These are phyloP conservation scores for Agrochola litura DNA, from an alignment of 2,888 invertebrate species.

Conservation along the genomic window DNA sequence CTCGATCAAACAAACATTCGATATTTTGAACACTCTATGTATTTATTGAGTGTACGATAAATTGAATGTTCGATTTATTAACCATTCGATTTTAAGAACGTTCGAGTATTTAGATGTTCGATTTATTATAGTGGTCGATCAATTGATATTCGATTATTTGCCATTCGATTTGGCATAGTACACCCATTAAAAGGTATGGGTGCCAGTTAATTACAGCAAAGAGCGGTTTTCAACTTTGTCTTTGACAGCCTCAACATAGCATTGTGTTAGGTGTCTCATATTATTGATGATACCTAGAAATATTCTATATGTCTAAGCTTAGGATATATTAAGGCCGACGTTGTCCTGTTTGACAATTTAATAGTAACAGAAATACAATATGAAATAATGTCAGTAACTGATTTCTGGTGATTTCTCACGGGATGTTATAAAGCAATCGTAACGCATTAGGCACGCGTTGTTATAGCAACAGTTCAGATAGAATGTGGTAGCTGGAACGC, in stretches of 20 bases:
- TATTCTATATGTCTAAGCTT: background rate
- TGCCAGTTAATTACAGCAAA: background rate
- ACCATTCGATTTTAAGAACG: too few species aligned
- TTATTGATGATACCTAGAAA: background rate
- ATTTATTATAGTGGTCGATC: too few species aligned
- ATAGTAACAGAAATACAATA: background rate
- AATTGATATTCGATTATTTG: too few species aligned
- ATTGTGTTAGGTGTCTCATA: background rate
- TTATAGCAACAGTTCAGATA: slow-evolving; percentile 35
- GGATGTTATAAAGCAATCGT: slow-evolving; percentile 28
- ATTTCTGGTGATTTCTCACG: background rate
- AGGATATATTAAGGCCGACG: background rate
- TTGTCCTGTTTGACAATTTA: background rate
- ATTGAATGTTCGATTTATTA: too few species aligned
- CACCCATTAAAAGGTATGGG: background rate
- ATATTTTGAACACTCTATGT: too few species aligned
- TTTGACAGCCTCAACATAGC: background rate
- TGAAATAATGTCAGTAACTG: background rate
- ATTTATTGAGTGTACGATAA: too few species aligned
- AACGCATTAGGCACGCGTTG: slow-evolving; percentile 39
- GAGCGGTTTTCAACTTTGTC: background rate
- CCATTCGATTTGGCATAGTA: too few species aligned
- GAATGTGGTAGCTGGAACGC: slow-evolving; percentile 45
- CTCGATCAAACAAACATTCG: too few species aligned
- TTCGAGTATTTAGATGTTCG: too few species aligned